phyloP scores from a whole-genome alignment of 2,113 vertebrate genomes.

The Oenanthe melanoleuca region DNA sequence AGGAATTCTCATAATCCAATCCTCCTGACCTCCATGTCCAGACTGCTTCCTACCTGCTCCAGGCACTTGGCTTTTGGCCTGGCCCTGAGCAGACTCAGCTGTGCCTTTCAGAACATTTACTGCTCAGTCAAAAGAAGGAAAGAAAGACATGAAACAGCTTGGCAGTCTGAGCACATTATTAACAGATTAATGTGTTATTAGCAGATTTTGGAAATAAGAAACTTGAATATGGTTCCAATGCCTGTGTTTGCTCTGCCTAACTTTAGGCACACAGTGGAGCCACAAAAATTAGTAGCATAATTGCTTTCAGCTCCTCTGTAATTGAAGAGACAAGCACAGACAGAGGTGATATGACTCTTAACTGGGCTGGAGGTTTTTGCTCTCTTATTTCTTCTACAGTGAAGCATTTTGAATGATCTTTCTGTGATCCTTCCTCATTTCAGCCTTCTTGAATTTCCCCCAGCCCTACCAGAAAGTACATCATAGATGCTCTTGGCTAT shows the following conservation, averaged over 20 bases:
- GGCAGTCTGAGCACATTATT: neutral
- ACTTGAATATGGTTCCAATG: neutral
- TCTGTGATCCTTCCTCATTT: neutral
- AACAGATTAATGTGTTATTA: neutral
- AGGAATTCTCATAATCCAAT: neutral
- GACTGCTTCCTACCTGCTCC: neutral
- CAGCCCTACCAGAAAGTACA: neutral
- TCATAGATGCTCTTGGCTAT: neutral
- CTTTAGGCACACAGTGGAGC: neutral
- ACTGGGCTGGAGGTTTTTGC: neutral
- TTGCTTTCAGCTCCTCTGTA: neutral
- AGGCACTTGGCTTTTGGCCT: neutral
- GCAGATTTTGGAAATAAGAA: neutral
- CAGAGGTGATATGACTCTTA: neutral
- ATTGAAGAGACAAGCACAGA: neutral
- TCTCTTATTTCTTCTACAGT: neutral
- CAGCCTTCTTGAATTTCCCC: neutral
- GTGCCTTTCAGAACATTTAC: neutral
- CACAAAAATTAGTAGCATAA: slow-evolving; percentile 20
- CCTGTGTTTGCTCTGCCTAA: neutral
- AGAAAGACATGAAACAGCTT: neutral
- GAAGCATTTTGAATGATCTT: neutral
- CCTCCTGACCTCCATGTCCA: neutral
- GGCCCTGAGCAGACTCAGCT: neutral
- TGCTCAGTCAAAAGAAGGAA: neutral